phyloP scores from a whole-genome alignment of 1,140 invertebrate genomes.

The Protaetia brevitarsis region DNA sequence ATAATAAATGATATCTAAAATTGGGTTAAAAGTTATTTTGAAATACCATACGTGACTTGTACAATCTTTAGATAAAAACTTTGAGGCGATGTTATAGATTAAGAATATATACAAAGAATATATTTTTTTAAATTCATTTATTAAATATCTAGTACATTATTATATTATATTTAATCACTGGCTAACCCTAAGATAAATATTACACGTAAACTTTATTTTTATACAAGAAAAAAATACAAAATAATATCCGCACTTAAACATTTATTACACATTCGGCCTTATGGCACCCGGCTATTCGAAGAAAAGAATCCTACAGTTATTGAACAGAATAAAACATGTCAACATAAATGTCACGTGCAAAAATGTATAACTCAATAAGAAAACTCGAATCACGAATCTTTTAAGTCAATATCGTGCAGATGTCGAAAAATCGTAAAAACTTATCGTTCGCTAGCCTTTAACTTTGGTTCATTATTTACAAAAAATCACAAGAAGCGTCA shows the following conservation, averaged over 20 bases:
- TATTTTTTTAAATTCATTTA: constrained; percentile 15
- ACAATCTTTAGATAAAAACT: too few relatives aligned
- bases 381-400: background rate
- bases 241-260: constrained; percentile 1
- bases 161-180: constrained; percentile 11
- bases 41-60: too few relatives aligned
- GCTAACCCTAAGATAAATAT: constrained; percentile 14
- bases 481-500: constrained; percentile 11
- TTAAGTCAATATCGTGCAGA: background rate
- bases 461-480: constrained; percentile 4
- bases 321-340: background rate
- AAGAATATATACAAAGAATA: too few relatives aligned
- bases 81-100: too few relatives aligned
- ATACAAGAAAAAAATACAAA: constrained; percentile 17
- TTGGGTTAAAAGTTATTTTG: too few relatives aligned
- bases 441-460: background rate
- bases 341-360: background rate
- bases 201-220: constrained; percentile 7
- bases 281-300: constrained; percentile 1
- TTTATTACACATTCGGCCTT: constrained; percentile 16
- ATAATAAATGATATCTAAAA: too few relatives aligned
- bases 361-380: background rate
- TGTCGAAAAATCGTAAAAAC: background rate
- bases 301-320: background rate
- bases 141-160: constrained; percentile 14